Evolutionary conservation across 2,888 invertebrate species (phyloP), one percentile per base, ranked within the genome.

Genomic region (Diaphora mendica): DNA sequence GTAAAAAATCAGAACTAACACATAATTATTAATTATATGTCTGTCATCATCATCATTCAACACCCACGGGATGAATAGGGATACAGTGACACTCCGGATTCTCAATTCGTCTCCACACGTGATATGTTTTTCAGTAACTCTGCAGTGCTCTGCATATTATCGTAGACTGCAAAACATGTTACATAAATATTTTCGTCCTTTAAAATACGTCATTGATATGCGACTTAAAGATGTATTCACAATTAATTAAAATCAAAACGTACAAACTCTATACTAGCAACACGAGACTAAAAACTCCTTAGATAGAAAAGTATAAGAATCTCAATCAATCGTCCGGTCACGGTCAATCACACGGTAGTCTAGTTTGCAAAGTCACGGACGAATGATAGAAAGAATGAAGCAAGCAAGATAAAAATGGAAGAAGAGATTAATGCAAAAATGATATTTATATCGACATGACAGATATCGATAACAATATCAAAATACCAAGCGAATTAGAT

Each of bases 201-300:
- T 39, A 44, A 20, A 23, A 59, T 59, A 69, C 55, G 68, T 69
- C 59, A 59, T 26, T 59, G 39, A 69, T 59, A 69, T 59, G 26
- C 59, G 59, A 35, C 17, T 55, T 55, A 55, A 55, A n/a, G n/a
- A 55, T 59, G 26, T 13, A 59, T 59, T 26, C 59, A 4, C 15
- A 15, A n/a, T 59, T 39, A 30, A 17, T 15, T 62, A 30, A 30
- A 62, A 26, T 17, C 15, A 17, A 30, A 7, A 26, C 9, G 5
- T 30, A 26, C 13, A n/a, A 11, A 11, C 55, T 59, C n/a, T 55
- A 26, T 26, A 15, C 26, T 26, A 26, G 0, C 15, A 26, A 59
- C 15, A 26, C 1, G 26, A 59, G 26, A 51, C 20, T 44, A 51
- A 62, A 62, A 30, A 15, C 30, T 62, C 30, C 8, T 30, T 17